Conservation (phyloP, 2,888 invertebrate genomes). For the Leptinotarsa peninsularis region DNA sequence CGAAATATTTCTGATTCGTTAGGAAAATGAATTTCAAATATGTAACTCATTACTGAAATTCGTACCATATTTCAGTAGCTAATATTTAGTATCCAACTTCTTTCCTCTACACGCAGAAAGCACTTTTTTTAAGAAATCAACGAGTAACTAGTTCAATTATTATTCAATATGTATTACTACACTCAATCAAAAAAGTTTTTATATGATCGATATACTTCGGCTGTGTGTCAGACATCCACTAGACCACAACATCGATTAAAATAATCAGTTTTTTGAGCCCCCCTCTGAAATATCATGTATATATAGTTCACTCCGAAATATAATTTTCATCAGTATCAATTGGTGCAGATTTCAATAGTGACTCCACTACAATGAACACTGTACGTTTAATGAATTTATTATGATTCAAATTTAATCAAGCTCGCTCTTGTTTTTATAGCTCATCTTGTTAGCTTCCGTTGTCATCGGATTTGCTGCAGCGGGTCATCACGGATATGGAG, state of each 20-base stretch:
- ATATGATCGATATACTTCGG: conserved; percentile 5
- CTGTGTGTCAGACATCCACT: neutral
- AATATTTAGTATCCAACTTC: neutral
- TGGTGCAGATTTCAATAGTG: neutral
- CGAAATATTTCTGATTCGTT: neutral
- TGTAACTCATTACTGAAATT: neutral
- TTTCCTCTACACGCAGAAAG: neutral
- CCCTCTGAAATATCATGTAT: conserved; percentile 1
- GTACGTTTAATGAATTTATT: conserved; percentile 2
- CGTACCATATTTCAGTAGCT: neutral
- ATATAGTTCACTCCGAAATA: neutral
- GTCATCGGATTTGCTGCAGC: conserved; percentile 12
- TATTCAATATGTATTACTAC: conserved; percentile 7
- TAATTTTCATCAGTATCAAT: neutral
- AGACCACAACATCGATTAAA: neutral
- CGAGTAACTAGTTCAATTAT: neutral
- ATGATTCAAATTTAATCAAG: neutral
- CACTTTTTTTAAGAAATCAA: neutral
- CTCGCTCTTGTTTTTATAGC: neutral
- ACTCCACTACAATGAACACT: neutral
- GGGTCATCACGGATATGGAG: neutral
- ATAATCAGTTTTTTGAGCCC: neutral
- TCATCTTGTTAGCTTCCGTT: neutral
- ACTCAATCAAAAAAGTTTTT: neutral
- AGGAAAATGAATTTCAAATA: neutral